Conservation (phyloP, 2,113 vertebrate species). For the Scartelaos histophorus region DNA sequence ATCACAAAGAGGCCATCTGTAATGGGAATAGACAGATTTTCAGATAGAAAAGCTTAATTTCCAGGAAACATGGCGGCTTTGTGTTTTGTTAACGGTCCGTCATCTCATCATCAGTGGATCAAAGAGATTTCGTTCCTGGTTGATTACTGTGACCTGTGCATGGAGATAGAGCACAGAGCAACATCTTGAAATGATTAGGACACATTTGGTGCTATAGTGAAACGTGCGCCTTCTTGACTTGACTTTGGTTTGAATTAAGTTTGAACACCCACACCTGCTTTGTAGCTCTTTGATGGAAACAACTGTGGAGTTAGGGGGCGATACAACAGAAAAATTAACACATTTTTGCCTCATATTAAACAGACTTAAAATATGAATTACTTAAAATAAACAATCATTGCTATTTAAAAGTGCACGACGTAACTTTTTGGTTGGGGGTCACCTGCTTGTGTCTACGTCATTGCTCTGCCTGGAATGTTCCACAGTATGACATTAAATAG, state of each 20-base stretch:
- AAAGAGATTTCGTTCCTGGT: constrained; percentile 6
- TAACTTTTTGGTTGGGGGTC: too few species aligned
- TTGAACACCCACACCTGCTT: constrained; percentile 20
- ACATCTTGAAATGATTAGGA: constrained; percentile 47
- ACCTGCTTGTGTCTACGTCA: too few species aligned
- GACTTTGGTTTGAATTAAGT: constrained; percentile 11
- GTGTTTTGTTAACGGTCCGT: constrained; percentile 5
- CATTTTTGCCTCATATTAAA: too few species aligned
- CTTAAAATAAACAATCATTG: too few species aligned
- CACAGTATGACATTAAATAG: too few species aligned
- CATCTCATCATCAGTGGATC: constrained; percentile 12
- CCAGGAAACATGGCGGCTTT: constrained; percentile 26
- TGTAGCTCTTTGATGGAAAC: constrained; percentile 42
- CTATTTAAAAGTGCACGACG: too few species aligned
- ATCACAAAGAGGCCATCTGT: constrained; percentile 34
- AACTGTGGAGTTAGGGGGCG: constrained; percentile 21
- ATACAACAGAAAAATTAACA: too few species aligned
- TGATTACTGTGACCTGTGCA: constrained; percentile 11
- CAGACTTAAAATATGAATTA: too few species aligned
- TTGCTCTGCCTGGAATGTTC: too few species aligned
- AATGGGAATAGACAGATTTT: constrained; percentile 13
- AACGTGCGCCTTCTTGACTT: neutral
- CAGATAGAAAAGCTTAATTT: constrained; percentile 8
- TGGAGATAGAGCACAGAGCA: neutral
- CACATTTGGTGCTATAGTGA: constrained; percentile 10